These are phyloP conservation scores for Adoxophyes honmai DNA, from an alignment of 1,140 invertebrate species.

Conservation along the genomic window DNA sequence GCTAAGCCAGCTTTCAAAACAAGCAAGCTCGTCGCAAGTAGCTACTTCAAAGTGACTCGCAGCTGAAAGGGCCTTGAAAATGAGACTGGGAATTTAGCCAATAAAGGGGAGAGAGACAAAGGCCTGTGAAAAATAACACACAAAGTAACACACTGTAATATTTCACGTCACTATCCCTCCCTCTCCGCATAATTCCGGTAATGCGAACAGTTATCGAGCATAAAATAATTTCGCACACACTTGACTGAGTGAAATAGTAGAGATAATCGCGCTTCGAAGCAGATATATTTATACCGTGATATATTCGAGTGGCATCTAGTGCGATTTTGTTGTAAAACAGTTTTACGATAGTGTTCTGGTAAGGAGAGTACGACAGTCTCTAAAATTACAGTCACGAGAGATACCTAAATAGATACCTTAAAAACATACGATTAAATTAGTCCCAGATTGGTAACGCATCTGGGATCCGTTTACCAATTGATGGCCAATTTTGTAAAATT, in stretches of 20 bases:
- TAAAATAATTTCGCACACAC: conserved; percentile 15
- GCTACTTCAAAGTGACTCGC: neutral
- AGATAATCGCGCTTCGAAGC: conserved; percentile 12
- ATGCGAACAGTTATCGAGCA: conserved; percentile 13
- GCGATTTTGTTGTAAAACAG: too few relatives aligned
- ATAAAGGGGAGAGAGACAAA: conserved; percentile 42
- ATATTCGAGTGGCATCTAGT: too few relatives aligned
- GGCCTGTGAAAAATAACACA: conserved; percentile 33
- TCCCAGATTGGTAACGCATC: too few relatives aligned
- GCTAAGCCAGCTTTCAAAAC: too few relatives aligned
- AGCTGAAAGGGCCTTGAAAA: conserved; percentile 8
- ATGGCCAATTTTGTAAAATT: too few relatives aligned
- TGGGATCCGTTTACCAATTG: too few relatives aligned
- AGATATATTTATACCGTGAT: conserved; percentile 6
- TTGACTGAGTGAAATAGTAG: conserved; percentile 6
- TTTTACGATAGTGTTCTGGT: too few relatives aligned
- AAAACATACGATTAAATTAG: too few relatives aligned
- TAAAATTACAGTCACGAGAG: too few relatives aligned
- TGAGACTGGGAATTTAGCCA: conserved; percentile 50
- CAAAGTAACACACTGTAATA: conserved; percentile 32
- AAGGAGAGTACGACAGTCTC: too few relatives aligned
- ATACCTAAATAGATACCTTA: too few relatives aligned
- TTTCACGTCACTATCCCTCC: conserved; percentile 41
- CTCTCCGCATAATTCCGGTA: conserved; percentile 46
- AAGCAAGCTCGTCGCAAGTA: too few relatives aligned